These are phyloP conservation scores for Geopemphigus sp. DNA, from an alignment of 1,140 invertebrate species.

Conservation along the genomic window DNA sequence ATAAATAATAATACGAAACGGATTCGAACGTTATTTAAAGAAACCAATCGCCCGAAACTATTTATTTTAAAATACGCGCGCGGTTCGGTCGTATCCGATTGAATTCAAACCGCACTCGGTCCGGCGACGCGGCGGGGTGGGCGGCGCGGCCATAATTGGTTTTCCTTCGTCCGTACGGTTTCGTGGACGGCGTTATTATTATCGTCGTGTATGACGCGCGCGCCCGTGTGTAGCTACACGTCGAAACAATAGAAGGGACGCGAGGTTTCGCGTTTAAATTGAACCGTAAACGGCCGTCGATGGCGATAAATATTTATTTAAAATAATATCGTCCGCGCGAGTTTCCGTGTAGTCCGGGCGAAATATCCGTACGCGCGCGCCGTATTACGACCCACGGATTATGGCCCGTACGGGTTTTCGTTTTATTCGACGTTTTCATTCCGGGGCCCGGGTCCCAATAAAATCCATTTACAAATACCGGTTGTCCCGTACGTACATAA, in stretches of 20 bases:
- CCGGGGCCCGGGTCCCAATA: too few relatives aligned
- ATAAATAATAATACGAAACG: constrained; percentile 40
- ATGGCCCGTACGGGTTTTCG: too few relatives aligned
- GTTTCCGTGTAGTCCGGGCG: too few relatives aligned
- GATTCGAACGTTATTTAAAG: constrained; percentile 14
- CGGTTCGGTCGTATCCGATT: constrained; percentile 36
- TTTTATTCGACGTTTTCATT: too few relatives aligned
- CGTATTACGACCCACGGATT: too few relatives aligned
- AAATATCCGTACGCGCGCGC: too few relatives aligned
- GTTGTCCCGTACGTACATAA: too few relatives aligned
- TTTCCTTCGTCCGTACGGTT: background rate
- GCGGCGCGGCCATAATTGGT: constrained; percentile 21
- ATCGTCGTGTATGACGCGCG: background rate
- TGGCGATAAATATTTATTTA: constrained; percentile 25
- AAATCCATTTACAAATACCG: too few relatives aligned
- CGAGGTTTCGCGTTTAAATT: constrained; percentile 47
- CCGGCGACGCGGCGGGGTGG: background rate
- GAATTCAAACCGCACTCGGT: constrained; percentile 30
- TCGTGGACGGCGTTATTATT: constrained; percentile 26
- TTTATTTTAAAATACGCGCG: constrained; percentile 22
- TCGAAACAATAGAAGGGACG: constrained; percentile 21
- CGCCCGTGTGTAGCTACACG: background rate
- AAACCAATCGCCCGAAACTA: constrained; percentile 49
- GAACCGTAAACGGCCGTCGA: constrained; percentile 44
- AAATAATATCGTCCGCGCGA: too few relatives aligned